Evolutionary conservation across 2,888 invertebrate species (phyloP).

Genomic region (Leucozona laternaria): DNA sequence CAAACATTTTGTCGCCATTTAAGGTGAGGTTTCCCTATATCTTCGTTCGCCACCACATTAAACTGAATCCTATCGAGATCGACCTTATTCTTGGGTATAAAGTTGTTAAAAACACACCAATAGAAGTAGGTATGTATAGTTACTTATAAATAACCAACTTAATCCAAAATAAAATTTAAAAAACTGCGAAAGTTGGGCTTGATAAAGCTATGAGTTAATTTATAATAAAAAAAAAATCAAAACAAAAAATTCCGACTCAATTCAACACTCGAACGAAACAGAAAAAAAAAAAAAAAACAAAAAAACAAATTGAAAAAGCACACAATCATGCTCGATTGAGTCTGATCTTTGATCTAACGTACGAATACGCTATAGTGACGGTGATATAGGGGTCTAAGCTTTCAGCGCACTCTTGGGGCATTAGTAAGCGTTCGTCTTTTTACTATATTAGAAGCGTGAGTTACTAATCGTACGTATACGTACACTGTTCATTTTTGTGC

Average conservation of each 20-base stretch:
- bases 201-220: constrained; percentile 21
- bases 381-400: constrained; percentile 67
- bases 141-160: constrained; percentile 3
- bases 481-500: constrained; percentile 34
- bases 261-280: constrained; percentile 61
- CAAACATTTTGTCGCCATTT: neutral
- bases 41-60: neutral
- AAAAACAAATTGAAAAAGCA: constrained; percentile 67
- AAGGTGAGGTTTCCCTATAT: neutral
- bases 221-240: constrained; percentile 7
- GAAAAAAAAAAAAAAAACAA: neutral
- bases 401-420: constrained; percentile 61
- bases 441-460: constrained; percentile 75
- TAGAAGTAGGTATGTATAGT: too few species aligned
- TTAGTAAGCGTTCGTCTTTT: constrained; percentile 75
- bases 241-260: constrained; percentile 62
- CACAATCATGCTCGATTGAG: constrained; percentile 62
- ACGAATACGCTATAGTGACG: constrained; percentile 10
- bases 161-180: neutral
- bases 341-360: constrained; percentile 52
- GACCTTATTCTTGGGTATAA: neutral
- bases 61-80: neutral
- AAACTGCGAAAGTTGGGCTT: neutral
- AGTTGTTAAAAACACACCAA: neutral
- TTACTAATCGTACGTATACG: constrained; percentile 44